These are phyloP conservation scores for Diogma glabrata DNA, from an alignment of 2,888 invertebrate genomes.

Conservation along the genomic window DNA sequence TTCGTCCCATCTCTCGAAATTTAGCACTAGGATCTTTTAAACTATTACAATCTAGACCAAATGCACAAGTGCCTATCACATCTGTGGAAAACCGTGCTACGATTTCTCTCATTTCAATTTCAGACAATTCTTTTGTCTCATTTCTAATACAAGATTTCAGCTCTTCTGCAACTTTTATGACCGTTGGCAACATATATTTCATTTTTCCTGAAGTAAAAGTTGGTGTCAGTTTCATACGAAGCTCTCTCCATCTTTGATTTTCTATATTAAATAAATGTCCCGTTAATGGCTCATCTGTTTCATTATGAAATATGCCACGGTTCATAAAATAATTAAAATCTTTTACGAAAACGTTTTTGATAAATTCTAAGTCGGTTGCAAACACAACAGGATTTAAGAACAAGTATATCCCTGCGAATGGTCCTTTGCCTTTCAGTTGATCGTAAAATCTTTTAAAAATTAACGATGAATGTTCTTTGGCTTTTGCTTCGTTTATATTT, in stretches of 20 bases:
- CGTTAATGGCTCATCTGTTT: conserved; percentile 49
- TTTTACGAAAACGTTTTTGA: conserved; percentile 27
- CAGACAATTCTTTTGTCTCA: conserved; percentile 26
- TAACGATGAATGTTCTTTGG: conserved; percentile 43
- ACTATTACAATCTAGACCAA: conserved; percentile 36
- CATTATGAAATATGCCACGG: conserved; percentile 42
- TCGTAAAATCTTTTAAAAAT: conserved; percentile 33
- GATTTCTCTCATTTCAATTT: conserved; percentile 39
- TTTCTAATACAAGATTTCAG: conserved; percentile 38
- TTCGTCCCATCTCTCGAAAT: conserved; percentile 26
- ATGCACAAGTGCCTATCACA: conserved; percentile 37
- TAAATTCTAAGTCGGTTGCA: conserved; percentile 26
- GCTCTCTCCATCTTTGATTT: conserved; percentile 48
- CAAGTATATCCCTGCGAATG: conserved; percentile 27
- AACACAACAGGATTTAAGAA: conserved; percentile 23
- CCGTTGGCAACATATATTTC: conserved; percentile 49
- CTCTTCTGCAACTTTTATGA: conserved; percentile 45
- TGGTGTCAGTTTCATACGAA: conserved; percentile 51
- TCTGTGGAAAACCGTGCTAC: conserved; percentile 32
- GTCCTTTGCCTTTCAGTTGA: conserved; percentile 24
- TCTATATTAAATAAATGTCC: conserved; percentile 46
- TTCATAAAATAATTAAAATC: conserved; percentile 33
- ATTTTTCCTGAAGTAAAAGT: conserved; percentile 54
- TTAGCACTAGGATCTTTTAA: conserved; percentile 33
- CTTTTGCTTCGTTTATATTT: conserved; percentile 40